phyloP scores from a whole-genome alignment of 2,888 invertebrate genomes.

The Tinea trinotella region DNA sequence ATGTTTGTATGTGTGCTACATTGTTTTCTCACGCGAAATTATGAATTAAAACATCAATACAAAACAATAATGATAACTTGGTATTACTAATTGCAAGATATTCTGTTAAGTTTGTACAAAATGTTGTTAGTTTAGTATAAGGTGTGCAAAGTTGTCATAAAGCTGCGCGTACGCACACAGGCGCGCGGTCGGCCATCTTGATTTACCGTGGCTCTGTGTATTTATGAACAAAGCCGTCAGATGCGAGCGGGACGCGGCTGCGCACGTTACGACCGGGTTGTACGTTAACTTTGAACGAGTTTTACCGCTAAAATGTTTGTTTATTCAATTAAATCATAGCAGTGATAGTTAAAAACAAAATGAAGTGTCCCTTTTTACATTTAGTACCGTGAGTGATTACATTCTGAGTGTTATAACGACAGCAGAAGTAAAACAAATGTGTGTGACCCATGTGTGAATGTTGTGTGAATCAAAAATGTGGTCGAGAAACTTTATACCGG shows the following conservation, averaged over 20 bases:
- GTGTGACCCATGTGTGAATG: conserved; percentile 72
- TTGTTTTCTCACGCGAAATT: conserved; percentile 48
- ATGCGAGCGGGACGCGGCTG: conserved; percentile 71
- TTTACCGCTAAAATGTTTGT: conserved; percentile 69
- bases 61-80: not conserved
- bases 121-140: not conserved
- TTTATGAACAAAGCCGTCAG: conserved; percentile 73
- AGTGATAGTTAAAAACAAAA: conserved; percentile 68
- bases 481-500: conserved; percentile 78
- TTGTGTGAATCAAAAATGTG: conserved; percentile 77
- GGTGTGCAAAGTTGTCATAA: too few species aligned
- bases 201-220: conserved; percentile 67
- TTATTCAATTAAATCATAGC: conserved; percentile 51
- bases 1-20: conserved; percentile 50
- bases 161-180: conserved; percentile 57
- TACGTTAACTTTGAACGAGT: conserved; percentile 23
- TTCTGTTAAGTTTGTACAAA: not conserved
- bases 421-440: conserved; percentile 56
- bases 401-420: conserved; percentile 20
- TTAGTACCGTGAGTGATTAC: conserved; percentile 68
- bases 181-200: conserved; percentile 63
- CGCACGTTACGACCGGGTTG: conserved; percentile 57
- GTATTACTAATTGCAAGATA: not conserved
- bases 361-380: conserved; percentile 69
- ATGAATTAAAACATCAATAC: conserved; percentile 14